A percentile compares a stretch with the other conserved stretches of the same genome.
Evolutionary conservation across 2,113 vertebrate genomes (phyloP).

Genomic region (Labrus mixtus): DNA sequence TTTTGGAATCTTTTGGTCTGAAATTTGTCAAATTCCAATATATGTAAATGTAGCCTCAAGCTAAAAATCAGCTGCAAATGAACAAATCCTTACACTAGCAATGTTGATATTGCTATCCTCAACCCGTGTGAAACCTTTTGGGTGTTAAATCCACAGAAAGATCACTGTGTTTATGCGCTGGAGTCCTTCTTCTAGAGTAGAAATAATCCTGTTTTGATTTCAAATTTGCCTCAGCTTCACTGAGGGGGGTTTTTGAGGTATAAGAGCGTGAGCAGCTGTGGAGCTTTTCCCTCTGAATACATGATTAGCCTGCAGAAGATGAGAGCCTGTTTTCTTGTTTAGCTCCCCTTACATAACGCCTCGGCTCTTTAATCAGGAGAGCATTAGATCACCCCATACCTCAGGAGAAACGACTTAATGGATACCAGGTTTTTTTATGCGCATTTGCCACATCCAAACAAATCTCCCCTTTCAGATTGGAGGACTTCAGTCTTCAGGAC

Average conservation of each 20-base stretch:
- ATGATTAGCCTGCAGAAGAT: not conserved
- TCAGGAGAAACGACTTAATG: not conserved
- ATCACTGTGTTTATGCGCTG: not conserved
- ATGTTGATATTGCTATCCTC: not conserved
- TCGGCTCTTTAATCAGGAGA: not conserved
- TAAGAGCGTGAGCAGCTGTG: not conserved
- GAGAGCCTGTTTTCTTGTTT: constrained; percentile 1
- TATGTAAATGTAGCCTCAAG: no score
- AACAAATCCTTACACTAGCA: not conserved
- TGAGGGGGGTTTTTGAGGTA: constrained; percentile 1
- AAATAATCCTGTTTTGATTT: not conserved
- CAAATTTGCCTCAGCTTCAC: not conserved
- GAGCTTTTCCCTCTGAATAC: not conserved
- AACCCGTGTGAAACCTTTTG: not conserved
- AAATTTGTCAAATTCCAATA: not conserved
- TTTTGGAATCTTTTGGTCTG: not conserved
- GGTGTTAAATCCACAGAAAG: not conserved
- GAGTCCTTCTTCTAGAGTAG: not conserved
- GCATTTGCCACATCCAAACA: constrained; percentile 27
- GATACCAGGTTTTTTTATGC: not conserved
- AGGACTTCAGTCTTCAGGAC: constrained; percentile 94
- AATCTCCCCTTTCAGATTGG: constrained; percentile 91
- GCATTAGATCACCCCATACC: not conserved
- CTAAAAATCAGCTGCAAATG: no score
- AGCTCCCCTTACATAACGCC: not conserved